Conservation (phyloP, 2,888 invertebrate genomes). For the Graphium colonna region DNA sequence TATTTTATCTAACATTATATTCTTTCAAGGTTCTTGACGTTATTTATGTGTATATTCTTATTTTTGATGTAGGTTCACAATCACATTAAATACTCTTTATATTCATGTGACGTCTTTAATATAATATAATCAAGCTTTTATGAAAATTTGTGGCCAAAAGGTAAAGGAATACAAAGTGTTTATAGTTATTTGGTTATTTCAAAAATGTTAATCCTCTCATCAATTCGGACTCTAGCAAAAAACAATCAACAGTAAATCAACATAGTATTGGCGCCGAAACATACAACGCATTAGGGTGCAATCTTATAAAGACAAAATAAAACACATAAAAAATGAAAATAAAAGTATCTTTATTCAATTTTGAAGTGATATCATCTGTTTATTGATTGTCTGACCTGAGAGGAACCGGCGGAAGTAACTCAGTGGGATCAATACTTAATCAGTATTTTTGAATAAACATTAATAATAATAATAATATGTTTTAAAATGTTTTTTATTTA, state of each 20-base stretch:
- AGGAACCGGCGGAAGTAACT: no score
- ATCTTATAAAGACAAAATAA: no score
- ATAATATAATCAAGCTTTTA: background rate
- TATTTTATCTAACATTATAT: slow-evolving; percentile 2
- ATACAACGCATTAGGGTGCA: slow-evolving; percentile 4
- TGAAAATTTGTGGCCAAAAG: background rate
- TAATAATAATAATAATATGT: no score
- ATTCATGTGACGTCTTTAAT: background rate
- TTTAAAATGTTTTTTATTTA: no score
- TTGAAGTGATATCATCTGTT: no score
- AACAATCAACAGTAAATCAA: slow-evolving; percentile 22
- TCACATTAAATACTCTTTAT: background rate
- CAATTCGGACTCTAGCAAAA: slow-evolving; percentile 16
- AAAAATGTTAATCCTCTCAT: slow-evolving; percentile 17
- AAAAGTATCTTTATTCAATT: no score
- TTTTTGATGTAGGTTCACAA: background rate
- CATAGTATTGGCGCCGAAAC: slow-evolving; percentile 14
- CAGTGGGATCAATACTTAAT: no score
- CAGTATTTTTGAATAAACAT: no score
- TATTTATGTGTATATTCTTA: background rate
- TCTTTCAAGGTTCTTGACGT: slow-evolving; percentile 8
- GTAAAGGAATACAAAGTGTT: background rate
- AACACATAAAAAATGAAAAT: no score
- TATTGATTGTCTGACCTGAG: no score
- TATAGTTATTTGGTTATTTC: slow-evolving; percentile 12